Percentiles rank a stretch among this genome's conserved stretches.
Evolutionary conservation across 53 echinoderm and acorn worm genomes (phyloP).

Genomic region (Actinopyga echinites): DNA sequence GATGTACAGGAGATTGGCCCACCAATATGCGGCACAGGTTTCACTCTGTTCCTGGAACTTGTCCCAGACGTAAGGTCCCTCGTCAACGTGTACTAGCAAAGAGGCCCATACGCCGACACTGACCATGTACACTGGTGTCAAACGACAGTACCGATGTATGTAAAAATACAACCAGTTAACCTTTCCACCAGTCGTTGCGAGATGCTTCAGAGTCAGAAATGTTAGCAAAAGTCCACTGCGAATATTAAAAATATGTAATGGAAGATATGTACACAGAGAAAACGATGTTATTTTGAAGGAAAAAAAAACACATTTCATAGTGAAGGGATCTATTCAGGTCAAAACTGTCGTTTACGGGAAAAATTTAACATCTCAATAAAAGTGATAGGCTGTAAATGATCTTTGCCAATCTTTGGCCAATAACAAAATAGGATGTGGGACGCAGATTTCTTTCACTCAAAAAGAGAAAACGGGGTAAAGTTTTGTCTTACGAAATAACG

Average conservation of each 20-base stretch:
- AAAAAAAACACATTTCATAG: too few species aligned
- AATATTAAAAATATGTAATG: neutral
- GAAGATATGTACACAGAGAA: too few species aligned
- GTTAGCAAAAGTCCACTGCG: neutral
- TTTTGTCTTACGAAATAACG: too few species aligned
- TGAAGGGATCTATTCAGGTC: too few species aligned
- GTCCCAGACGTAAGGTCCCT: neutral
- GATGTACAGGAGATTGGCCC: neutral
- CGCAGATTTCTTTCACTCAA: too few species aligned
- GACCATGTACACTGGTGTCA: neutral
- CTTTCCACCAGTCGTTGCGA: neutral
- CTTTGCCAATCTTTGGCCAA: too few species aligned
- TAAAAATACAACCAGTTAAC: neutral
- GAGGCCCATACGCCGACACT: neutral
- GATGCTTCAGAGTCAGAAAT: neutral
- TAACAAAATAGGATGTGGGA: too few species aligned
- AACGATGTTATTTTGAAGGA: too few species aligned
- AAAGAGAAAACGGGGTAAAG: too few species aligned
- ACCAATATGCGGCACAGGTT: neutral
- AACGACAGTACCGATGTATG: neutral
- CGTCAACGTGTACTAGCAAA: neutral
- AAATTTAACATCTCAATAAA: too few species aligned
- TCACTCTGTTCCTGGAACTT: neutral
- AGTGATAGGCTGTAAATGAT: neutral
- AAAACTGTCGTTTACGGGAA: too few species aligned